A percentile compares a stretch with the other conserved stretches of the same genome.
Conservation (phyloP, 2,888 invertebrate species). For the Gandaritis pyraliata region DNA sequence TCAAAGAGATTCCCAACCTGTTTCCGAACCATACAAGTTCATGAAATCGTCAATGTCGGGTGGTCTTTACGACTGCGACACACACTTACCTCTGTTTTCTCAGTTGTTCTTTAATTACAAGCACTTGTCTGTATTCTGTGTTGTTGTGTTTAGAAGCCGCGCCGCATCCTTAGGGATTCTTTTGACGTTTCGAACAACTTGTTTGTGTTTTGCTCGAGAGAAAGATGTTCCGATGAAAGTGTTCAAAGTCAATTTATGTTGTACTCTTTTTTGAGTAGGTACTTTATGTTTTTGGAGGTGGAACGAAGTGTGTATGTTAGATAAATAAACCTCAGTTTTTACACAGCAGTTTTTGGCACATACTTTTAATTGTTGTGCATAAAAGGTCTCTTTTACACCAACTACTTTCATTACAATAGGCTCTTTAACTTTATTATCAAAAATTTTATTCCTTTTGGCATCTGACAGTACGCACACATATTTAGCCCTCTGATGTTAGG, state of each 20-base stretch:
- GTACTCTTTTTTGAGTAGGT: not conserved
- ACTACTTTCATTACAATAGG: no score
- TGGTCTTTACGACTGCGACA: constrained; percentile 40
- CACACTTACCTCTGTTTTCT: constrained; percentile 39
- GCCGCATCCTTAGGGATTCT: constrained; percentile 38
- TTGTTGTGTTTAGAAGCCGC: constrained; percentile 36
- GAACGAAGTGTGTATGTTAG: not conserved
- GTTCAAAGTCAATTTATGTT: constrained; percentile 5
- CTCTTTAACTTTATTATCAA: no score
- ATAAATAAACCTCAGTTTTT: no score
- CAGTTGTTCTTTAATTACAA: constrained; percentile 40
- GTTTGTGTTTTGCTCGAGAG: constrained; percentile 34
- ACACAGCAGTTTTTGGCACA: no score
- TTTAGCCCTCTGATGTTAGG: no score
- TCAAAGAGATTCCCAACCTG: constrained; percentile 9
- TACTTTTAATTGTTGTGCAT: no score
- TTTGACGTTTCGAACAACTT: constrained; percentile 34
- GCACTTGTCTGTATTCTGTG: constrained; percentile 23
- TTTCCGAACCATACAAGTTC: constrained; percentile 14
- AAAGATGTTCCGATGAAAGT: constrained; percentile 21
- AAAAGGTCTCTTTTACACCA: no score
- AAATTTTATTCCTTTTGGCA: no score
- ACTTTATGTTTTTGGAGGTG: not conserved
- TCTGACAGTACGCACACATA: no score
- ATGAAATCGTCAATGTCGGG: constrained; percentile 32